phyloP scores from a whole-genome alignment of 2,113 vertebrate genomes.

The Corapipo altera region DNA sequence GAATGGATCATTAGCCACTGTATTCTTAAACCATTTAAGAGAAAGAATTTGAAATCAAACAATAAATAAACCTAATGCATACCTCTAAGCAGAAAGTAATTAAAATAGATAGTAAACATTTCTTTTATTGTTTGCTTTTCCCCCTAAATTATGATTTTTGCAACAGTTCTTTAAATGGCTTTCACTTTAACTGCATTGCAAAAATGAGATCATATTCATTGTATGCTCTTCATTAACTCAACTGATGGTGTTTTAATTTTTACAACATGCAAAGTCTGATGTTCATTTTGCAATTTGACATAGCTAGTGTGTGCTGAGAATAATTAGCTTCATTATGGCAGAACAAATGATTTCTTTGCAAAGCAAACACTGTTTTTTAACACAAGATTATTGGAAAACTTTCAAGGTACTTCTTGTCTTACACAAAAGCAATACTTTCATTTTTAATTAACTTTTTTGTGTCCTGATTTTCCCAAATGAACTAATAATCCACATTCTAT shows the following conservation, averaged over 20 bases:
- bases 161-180: conserved; percentile 54
- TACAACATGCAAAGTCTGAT: conserved; percentile 52
- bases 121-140: conserved; percentile 51
- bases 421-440: conserved; percentile 15
- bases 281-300: conserved; percentile 67
- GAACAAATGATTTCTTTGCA: conserved; percentile 67
- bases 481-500: background rate
- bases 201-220: conserved; percentile 64
- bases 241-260: conserved; percentile 76
- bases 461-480: conserved; percentile 19
- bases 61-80: conserved; percentile 60
- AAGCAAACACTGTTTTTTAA: conserved; percentile 47
- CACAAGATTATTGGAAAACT: conserved; percentile 42
- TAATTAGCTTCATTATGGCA: conserved; percentile 68
- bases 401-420: conserved; percentile 5
- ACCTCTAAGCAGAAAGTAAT: conserved; percentile 67
- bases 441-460: conserved; percentile 61
- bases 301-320: conserved; percentile 62
- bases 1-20: conserved; percentile 39
- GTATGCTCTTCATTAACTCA: conserved; percentile 72
- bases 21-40: conserved; percentile 13
- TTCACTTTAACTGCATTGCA: conserved; percentile 59
- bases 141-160: conserved; percentile 63
- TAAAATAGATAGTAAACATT: conserved; percentile 63
- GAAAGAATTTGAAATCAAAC: conserved; percentile 2